These are phyloP conservation scores for Hydrolagus affinis DNA, from an alignment of 2,113 vertebrate species.

Conservation along the genomic window DNA sequence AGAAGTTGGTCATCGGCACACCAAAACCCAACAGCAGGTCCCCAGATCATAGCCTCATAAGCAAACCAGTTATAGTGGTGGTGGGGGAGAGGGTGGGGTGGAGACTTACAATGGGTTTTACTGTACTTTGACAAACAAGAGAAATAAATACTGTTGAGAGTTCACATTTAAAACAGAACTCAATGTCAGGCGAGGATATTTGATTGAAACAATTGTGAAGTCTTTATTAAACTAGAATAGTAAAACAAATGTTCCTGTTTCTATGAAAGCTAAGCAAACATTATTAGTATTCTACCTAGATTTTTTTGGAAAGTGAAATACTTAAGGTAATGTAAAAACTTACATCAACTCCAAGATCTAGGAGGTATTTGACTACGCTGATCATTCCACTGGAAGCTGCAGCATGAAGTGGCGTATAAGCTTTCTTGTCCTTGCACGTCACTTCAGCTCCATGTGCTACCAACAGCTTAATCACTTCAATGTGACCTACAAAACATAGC, in stretches of 20 bases:
- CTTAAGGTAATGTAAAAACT: constrained; percentile 40
- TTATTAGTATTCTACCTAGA: not conserved
- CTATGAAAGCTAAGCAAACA: not conserved
- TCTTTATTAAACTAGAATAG: not conserved
- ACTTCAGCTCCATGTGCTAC: constrained; percentile 89
- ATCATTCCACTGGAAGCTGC: constrained; percentile 96
- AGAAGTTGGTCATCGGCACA: too few species aligned
- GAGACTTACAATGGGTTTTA: too few species aligned
- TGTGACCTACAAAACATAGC: constrained; percentile 66
- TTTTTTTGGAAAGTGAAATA: constrained; percentile 30
- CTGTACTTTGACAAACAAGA: too few species aligned
- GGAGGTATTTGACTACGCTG: constrained; percentile 87
- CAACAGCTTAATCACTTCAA: constrained; percentile 89
- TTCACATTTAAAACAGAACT: not conserved
- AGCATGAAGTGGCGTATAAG: constrained; percentile 87
- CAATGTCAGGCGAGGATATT: not conserved
- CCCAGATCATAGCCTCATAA: too few species aligned
- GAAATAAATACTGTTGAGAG: too few species aligned
- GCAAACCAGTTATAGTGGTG: too few species aligned
- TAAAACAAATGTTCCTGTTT: not conserved
- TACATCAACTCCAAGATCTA: constrained; percentile 92
- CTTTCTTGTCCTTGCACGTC: constrained; percentile 93
- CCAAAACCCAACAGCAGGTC: too few species aligned
- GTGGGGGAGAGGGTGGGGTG: too few species aligned
- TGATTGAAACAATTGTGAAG: not conserved